phyloP scores from a whole-genome alignment of 2,888 invertebrate species.

The Drosophila helvetica region DNA sequence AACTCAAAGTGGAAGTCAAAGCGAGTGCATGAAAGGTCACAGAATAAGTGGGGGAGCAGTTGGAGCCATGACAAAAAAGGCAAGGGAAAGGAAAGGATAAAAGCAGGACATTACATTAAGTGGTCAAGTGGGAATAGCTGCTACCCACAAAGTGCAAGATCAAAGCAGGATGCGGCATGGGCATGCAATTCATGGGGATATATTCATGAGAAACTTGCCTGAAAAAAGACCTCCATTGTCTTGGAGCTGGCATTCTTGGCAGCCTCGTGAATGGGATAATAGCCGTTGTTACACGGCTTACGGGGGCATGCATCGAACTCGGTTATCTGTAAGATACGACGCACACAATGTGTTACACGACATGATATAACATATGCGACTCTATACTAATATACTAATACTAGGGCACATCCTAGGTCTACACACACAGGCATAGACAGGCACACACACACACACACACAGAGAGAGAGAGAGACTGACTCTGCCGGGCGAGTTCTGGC shows the following conservation, averaged over 20 bases:
- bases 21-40: conserved; percentile 51
- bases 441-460: conserved; percentile 16
- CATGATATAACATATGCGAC: conserved; percentile 8
- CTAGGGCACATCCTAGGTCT: conserved; percentile 9
- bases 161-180: conserved; percentile 40
- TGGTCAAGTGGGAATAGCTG: neutral
- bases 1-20: conserved; percentile 15
- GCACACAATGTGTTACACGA: conserved; percentile 45
- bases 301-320: conserved; percentile 91
- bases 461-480: neutral
- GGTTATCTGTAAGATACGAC: conserved; percentile 87
- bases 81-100: neutral
- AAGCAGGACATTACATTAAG: neutral
- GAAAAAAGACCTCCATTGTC: conserved; percentile 91
- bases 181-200: neutral
- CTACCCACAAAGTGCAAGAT: conserved; percentile 25
- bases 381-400: conserved; percentile 10
- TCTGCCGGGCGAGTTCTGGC: neutral
- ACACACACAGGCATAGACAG: conserved; percentile 26
- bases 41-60: neutral
- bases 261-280: conserved; percentile 95
- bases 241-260: conserved; percentile 94
- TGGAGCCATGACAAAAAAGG: neutral
- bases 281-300: conserved; percentile 93
- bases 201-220: conserved; percentile 82